Evolutionary conservation across 2,113 vertebrate species (phyloP), one percentile per base, ranked within the genome.

Genomic region (Lepus europaeus): DNA sequence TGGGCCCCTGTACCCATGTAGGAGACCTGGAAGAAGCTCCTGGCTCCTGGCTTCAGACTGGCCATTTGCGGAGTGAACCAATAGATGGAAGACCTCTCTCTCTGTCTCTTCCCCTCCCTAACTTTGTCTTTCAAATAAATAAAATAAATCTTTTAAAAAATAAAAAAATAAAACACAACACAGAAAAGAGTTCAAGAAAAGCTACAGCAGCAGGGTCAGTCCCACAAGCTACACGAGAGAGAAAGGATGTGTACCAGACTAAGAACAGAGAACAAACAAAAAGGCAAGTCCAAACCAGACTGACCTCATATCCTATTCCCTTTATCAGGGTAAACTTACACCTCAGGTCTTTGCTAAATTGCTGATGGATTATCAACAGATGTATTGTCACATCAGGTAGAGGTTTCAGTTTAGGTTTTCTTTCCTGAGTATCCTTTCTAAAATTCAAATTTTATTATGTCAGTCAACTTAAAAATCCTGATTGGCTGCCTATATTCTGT

Each of bases 341-440:
- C 66, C 83, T 7, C 25, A 29, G 6, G 6, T 53, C 83, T 89
- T 91, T 94, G 92, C 20, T 56, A 84, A 4, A 59, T 11, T 79
- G 59, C 16, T 63, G 9, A 80, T 14, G 39, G 25, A 80, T 80
- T 66, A 90, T 53, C 70, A 89, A 81, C 61, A 51, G 66, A 86
- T 66, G 5, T 31, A 80, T 16, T 80, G 2, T 79, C 49, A 89
- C 13, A 83, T 82, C 66, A 74, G 85, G 49, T 82, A 90, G 0
- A 96, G 25, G 33, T 49, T 88, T 95, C 27, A 51, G 23, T 78
- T 89, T 91, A 77, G 53, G 45, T 85, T 93, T 94, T 85, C 73
- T 83, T 66, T 93, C 66, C 81, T 87, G n/a, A 93, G 17, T 80
- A 94, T 85, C 29, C 64, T 90, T 90, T 90, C 73, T 95, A 95